Base-by-base conservation (phyloP, 2,888 invertebrate species). In the Eilema sororculum region DNA sequence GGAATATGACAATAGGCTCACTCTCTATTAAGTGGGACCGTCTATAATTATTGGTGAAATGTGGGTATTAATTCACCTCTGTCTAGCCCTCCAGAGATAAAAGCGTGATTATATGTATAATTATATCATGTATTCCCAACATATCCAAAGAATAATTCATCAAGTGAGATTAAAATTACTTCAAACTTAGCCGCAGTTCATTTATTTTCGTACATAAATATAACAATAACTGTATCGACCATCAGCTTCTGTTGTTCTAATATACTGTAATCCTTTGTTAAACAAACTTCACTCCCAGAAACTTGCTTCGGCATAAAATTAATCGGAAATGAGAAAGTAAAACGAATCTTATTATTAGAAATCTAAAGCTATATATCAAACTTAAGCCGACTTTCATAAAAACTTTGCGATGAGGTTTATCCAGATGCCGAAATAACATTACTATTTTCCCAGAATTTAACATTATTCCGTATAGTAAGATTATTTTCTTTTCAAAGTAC, bases 381-480 rank as follows among this genome's bases (percentile, higher is more conserved):
- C 74, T 84, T 75, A 69, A 65, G 33, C 60, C 16, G 69, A 72
- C 71, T 79, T 84, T 79, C 80, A 83, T 83, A 84, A 84, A 83
- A 84, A 84, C 76, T 83, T 82, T 80, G n/a, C 73, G 75, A 83
- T 83, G 75, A 79, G 73, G 72, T 78, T 73, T 80, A 74, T 78
- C 80, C 84, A 80, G 80, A 82, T 82, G 84, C 78, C 79, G 80
- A 79, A 77, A 41, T 80, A 33, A 71, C 74, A 72, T 6, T 79
- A 75, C 73, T 37, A 74, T 30, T 22, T 28, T 67, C 41, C 58
- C 57, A 62, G 9, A 25, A 20, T 41, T 62, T 41, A 25, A 41
- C 24, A 41, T 41, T 25, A 9, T 20, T 9, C 25, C 9, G 16
- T 20, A 41, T 20, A 62, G 24, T 41, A 37, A 41, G 13, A 41